phyloP scores from a whole-genome alignment of 2,113 vertebrate species.

The Butorides virescens region DNA sequence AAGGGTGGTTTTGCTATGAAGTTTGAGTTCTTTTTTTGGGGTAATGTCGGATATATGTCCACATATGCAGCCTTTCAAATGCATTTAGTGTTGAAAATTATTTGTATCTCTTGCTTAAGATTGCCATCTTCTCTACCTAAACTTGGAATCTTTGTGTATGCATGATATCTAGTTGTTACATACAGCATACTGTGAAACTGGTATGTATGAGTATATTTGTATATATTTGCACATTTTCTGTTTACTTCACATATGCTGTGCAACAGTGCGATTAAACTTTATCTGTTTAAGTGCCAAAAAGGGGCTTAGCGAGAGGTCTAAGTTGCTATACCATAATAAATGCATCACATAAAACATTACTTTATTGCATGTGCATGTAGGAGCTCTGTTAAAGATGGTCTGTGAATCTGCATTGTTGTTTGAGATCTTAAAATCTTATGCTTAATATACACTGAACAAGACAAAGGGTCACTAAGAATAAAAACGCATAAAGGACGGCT shows the following conservation, averaged over 20 bases:
- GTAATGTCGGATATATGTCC: background rate
- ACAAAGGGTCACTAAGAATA: background rate
- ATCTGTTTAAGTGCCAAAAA: background rate
- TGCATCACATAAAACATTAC: background rate
- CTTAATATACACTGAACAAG: background rate
- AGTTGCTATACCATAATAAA: background rate
- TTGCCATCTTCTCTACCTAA: background rate
- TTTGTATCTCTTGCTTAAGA: background rate
- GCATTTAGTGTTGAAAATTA: background rate
- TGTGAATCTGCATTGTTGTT: background rate
- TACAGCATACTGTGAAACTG: background rate
- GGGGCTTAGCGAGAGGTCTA: background rate
- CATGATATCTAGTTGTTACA: background rate
- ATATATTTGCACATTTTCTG: background rate
- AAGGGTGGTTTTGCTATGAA: background rate
- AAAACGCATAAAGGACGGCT: background rate
- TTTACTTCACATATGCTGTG: background rate
- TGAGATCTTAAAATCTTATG: background rate
- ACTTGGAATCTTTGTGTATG: background rate
- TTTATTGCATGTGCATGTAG: background rate
- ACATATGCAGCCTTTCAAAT: background rate
- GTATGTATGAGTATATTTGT: background rate
- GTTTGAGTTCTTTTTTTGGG: background rate
- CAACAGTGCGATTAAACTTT: background rate
- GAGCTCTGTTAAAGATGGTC: background rate